Conservation (phyloP, 2,113 vertebrate genomes). For the Hemicordylus capensis region DNA sequence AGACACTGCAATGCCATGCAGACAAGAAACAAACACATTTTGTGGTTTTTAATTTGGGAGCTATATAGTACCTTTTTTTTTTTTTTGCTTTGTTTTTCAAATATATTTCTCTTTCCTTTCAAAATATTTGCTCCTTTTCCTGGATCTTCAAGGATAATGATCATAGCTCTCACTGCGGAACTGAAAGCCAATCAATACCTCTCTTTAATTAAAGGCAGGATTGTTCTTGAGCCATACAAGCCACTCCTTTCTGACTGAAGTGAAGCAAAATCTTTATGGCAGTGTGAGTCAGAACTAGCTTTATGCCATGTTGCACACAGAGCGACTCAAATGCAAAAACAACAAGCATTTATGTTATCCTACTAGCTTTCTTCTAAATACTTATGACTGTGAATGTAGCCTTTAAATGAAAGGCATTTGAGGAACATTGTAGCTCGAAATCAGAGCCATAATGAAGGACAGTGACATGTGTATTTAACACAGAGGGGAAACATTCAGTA, state of each 20-base stretch:
- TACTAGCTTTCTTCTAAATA: not conserved
- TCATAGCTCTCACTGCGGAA: not conserved
- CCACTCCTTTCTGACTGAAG: not conserved
- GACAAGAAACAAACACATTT: too few relatives aligned
- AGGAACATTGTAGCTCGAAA: too few relatives aligned
- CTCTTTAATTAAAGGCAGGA: conserved; percentile 11
- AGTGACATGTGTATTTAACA: too few relatives aligned
- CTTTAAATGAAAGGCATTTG: too few relatives aligned
- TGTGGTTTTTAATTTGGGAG: too few relatives aligned
- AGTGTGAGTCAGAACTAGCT: not conserved
- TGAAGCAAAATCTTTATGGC: not conserved
- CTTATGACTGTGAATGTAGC: too few relatives aligned
- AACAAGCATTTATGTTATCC: not conserved
- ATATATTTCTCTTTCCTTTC: too few relatives aligned
- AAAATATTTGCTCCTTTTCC: too few relatives aligned
- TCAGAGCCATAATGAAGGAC: too few relatives aligned
- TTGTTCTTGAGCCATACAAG: not conserved
- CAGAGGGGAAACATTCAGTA: not conserved
- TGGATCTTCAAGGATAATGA: conserved; percentile 5
- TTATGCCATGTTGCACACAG: not conserved
- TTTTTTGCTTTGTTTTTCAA: too few relatives aligned
- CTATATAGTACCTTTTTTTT: too few relatives aligned
- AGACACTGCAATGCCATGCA: too few relatives aligned
- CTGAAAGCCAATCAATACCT: not conserved
- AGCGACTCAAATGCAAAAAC: not conserved